Evolutionary conservation across 2,797 vertebrate genomes (phyloP), one percentile per base, ranked within the genome.

Genomic region (Eulemur coronatus): DNA sequence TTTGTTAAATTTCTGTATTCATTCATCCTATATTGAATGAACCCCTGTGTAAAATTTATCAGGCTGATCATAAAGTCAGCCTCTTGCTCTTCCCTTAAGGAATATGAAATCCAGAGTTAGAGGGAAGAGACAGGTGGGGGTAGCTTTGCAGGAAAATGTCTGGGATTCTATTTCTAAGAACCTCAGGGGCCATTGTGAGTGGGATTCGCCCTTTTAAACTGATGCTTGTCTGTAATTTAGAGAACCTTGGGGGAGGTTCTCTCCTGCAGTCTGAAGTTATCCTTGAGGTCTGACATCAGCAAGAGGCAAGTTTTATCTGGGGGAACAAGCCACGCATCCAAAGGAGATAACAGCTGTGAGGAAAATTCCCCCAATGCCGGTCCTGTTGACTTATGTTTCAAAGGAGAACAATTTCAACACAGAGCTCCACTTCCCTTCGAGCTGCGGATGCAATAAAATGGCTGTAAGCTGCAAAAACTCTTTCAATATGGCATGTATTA

Each of bases 381-480:
- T 90, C 95, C 95, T 92, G 96, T 97, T 98, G 97, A 97, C 96
- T 98, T 92, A 76, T 78, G 96, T 97, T 98, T 98, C 98, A 98
- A 98, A 98, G 97, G 97, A 98, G 98, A 98, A 95, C 97, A 96
- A 96, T 98, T 98, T 97, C 97, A 98, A 98, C 48, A 48, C 91
- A 50, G 95, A 89, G 95, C 85, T 95, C 95, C 97, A 96, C 95
- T 94, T 98, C 98, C 96, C 98, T 97, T 98, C n/a, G 93, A 98
- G 97, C 97, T 65, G 7, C 97, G 95, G 98, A 98, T 98, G 97
- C 98, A 97, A 97, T 98, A 98, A 98, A 98, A 98, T 98, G 98
- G 96, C 98, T 98, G 98, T 98, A 96, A 98, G 97, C 98, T 97
- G 97, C 93, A 98, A 96, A 98, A 98, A 97, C 96, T 94, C 94